Percentiles rank a stretch among this genome's conserved stretches.
phyloP scores from a whole-genome alignment of 2,113 vertebrate species.

The Gopherus flavomarginatus region DNA sequence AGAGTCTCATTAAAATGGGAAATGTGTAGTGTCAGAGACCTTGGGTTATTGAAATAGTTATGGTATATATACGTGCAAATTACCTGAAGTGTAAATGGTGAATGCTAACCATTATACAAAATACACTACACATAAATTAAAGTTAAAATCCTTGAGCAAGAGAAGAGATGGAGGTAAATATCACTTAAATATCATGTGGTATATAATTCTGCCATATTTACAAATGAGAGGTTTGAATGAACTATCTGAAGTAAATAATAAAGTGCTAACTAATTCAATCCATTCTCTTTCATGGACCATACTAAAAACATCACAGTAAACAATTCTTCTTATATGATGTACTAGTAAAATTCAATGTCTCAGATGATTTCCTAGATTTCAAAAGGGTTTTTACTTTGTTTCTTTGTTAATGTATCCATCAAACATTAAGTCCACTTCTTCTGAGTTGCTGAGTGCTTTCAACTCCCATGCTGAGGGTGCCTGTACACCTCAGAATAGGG shows the following conservation, averaged over 20 bases:
- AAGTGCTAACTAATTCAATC: slow-evolving; percentile 23
- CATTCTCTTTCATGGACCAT: slow-evolving; percentile 5
- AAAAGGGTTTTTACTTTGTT: not conserved
- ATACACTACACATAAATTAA: not conserved
- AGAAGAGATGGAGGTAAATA: not conserved
- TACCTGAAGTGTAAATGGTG: not conserved
- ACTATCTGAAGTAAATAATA: slow-evolving; percentile 31
- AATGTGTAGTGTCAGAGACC: not conserved
- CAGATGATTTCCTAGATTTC: not conserved
- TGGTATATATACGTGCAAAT: not conserved
- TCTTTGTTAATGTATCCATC: not conserved
- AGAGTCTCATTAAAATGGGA: not conserved
- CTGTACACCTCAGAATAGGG: no score
- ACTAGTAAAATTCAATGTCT: not conserved
- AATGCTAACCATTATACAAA: not conserved
- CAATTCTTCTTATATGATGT: not conserved
- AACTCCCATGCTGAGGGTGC: not conserved
- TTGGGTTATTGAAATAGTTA: not conserved
- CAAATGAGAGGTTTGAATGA: slow-evolving; percentile 24
- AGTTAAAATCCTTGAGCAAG: not conserved
- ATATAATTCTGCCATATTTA: not conserved
- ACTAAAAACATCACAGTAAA: not conserved
- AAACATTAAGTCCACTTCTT: not conserved
- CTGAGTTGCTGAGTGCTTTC: not conserved
- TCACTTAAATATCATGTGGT: not conserved